phyloP scores from a whole-genome alignment of 2,113 vertebrate species.

The Thermophis baileyi region DNA sequence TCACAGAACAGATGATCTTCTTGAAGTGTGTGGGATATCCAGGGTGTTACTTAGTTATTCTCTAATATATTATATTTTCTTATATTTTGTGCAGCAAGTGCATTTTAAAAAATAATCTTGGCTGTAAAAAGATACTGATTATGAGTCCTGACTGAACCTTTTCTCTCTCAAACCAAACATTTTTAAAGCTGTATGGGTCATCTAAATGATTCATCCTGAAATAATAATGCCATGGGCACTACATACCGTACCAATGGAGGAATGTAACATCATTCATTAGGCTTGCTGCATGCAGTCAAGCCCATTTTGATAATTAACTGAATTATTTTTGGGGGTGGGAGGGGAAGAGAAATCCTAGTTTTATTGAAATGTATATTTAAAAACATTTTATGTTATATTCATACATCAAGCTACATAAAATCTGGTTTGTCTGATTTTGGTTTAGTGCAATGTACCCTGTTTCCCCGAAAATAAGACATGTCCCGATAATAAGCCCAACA shows the following conservation, averaged over 20 bases:
- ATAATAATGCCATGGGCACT: neutral
- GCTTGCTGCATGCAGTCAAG: neutral
- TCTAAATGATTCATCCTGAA: neutral
- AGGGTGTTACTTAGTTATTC: neutral
- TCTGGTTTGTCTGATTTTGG: neutral
- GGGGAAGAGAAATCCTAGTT: neutral
- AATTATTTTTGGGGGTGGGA: constrained; percentile 1
- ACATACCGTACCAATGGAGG: neutral
- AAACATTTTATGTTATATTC: neutral
- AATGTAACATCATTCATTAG: neutral
- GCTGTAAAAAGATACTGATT: neutral
- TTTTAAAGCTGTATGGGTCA: neutral
- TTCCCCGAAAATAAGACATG: too few relatives aligned
- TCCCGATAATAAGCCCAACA: too few relatives aligned
- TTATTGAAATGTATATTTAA: constrained; percentile 18
- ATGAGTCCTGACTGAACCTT: neutral
- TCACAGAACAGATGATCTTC: neutral
- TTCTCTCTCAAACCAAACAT: neutral
- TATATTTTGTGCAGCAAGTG: neutral
- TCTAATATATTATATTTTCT: too few relatives aligned
- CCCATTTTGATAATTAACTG: neutral
- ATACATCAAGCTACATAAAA: neutral
- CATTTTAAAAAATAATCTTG: neutral
- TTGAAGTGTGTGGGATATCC: neutral
- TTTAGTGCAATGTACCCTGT: neutral